Evolutionary conservation across 2,797 vertebrate genomes (phyloP), one percentile per base, ranked within the genome.

Genomic region (Synaphobranchus kaupii): DNA sequence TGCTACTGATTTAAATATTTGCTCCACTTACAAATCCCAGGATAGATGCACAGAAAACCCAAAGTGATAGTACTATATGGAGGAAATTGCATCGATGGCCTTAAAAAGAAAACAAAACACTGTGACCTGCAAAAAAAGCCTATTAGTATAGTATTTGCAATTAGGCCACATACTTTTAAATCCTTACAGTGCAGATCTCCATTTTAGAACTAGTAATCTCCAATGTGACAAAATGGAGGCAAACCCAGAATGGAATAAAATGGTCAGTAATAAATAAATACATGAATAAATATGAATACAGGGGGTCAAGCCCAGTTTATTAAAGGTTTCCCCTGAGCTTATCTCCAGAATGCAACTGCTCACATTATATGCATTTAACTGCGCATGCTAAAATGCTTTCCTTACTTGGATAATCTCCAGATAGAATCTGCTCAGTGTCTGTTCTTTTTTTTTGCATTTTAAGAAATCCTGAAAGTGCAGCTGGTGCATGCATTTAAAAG

Each of bases 401-500:
- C 73, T 85, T 60, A 85, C 80, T 54, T 85, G 56, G 87, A 58
- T 88, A 85, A 85, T 88, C 68, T 88, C 71, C 54, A 48, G 22
- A 76, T 31, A 66, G 83, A 84, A 63, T 60, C 56, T 28, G 48
- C 28, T 66, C 56, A 52, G 50, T 82, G 58, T 52, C 13, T 60
- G 4, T 60, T 17, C 4, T 60, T 17, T 60, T 60, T 58, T 60
- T 20, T 60, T 4, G 4, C 20, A 68, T 71, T 88, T 84, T 78
- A 82, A 84, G 83, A 90, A 92, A 91, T 90, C 84, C 85, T 82
- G 47, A 82, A 89, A 90, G 86, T 66, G 34, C 84, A 90, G 86
- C 91, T 89, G 87, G 84, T 83, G 47, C 89, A 88, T 88, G 88
- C 90, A 82, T 92, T 92, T 90, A 89, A 91, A 89, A 90, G 90